Percentiles rank a stretch among this genome's conserved stretches.
Evolutionary conservation across 2,113 vertebrate species (phyloP).

Genomic region (Nycticebus coucang): DNA sequence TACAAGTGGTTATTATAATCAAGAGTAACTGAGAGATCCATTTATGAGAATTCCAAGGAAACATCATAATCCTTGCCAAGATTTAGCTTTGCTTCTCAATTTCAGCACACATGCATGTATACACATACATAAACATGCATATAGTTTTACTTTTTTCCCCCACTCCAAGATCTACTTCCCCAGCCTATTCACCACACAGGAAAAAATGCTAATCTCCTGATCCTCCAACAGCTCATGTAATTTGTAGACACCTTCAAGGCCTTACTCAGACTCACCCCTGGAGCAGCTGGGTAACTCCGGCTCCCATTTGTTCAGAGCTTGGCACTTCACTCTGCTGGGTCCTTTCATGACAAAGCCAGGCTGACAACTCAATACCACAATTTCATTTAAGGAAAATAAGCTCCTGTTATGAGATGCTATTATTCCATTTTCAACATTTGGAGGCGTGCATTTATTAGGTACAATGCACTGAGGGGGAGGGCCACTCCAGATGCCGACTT

Average conservation of each 20-base stretch:
- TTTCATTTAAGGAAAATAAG: slow-evolving; percentile 72
- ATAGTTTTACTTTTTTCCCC: not conserved
- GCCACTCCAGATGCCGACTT: slow-evolving; percentile 77
- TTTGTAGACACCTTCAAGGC: not conserved
- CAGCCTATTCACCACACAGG: rapidly evolving
- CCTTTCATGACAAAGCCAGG: slow-evolving; percentile 76
- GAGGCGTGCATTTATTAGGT: slow-evolving; percentile 66
- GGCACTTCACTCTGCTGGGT: slow-evolving; percentile 59
- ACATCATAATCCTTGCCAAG: not conserved
- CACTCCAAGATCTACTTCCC: not conserved
- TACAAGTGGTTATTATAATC: not conserved
- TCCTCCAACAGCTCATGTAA: not conserved
- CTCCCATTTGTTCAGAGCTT: slow-evolving; percentile 69
- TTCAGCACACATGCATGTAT: not conserved
- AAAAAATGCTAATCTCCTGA: not conserved
- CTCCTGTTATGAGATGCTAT: slow-evolving; percentile 40
- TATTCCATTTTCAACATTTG: slow-evolving; percentile 54
- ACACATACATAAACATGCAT: rapidly evolving
- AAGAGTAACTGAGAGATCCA: not conserved
- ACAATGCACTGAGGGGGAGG: slow-evolving; percentile 58
- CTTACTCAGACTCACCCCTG: slow-evolving; percentile 73
- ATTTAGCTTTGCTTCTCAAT: not conserved
- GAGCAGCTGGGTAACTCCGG: slow-evolving; percentile 74
- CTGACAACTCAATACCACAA: slow-evolving; percentile 63
- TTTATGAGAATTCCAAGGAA: not conserved